Percentiles rank a stretch among this genome's conserved stretches.
Evolutionary conservation across 2,888 invertebrate genomes (phyloP).

Genomic region (Crioceris asparagi): DNA sequence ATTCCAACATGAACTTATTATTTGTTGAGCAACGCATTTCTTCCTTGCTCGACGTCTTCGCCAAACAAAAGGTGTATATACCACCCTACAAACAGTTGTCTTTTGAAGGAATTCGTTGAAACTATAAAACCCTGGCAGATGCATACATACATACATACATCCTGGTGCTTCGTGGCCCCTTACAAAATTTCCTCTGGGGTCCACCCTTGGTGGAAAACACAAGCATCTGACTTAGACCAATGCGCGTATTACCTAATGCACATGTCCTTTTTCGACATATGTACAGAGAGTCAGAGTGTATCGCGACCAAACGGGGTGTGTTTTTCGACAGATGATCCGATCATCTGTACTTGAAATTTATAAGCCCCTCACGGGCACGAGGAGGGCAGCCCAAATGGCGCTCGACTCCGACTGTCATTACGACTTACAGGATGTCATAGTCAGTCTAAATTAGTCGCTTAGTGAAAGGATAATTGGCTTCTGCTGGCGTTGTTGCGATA

Average conservation of each 20-base stretch:
- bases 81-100: constrained; percentile 11
- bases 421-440: constrained; percentile 7
- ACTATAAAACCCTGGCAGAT: too few species aligned
- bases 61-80: background rate
- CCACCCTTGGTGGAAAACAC: constrained; percentile 17
- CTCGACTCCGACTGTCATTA: constrained; percentile 12
- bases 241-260: too few species aligned
- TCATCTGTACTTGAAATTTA: constrained; percentile 21
- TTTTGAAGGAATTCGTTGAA: constrained; percentile 16
- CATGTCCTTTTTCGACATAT: constrained; percentile 12
- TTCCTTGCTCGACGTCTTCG: too few species aligned
- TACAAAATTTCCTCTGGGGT: constrained; percentile 12
- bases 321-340: constrained; percentile 25
- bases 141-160: too few species aligned
- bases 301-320: constrained; percentile 17
- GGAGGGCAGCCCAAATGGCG: constrained; percentile 2
- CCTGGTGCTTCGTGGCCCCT: constrained; percentile 11
- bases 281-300: constrained; percentile 8
- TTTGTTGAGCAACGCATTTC: too few species aligned
- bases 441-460: constrained; percentile 16
- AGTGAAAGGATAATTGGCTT: background rate
- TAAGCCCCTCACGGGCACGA: constrained; percentile 10
- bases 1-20: too few species aligned
- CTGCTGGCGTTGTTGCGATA: too few species aligned
- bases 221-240: constrained; percentile 24